Evolutionary conservation across 2,113 vertebrate genomes (phyloP).

Genomic region (Cercocebus atys): DNA sequence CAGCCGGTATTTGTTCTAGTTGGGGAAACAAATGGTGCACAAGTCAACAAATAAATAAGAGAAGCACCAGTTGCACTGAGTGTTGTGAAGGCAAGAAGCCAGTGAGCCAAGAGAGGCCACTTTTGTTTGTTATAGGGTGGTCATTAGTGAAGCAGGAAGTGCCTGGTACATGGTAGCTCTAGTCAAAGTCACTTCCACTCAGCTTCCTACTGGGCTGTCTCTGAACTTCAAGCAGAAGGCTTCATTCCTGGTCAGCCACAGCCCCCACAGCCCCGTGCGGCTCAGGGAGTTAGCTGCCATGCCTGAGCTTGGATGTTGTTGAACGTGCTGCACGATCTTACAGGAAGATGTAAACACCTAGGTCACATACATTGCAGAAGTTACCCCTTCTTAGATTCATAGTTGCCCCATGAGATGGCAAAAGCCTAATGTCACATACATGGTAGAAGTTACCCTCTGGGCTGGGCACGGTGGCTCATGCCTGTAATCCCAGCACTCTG

Average conservation of each 20-base stretch:
- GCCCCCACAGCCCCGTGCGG: background rate
- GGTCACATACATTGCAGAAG: no score
- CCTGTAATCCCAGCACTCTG: no score
- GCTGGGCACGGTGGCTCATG: no score
- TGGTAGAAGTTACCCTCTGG: background rate
- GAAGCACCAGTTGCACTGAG: rapidly evolving
- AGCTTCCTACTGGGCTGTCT: background rate
- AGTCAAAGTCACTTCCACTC: background rate
- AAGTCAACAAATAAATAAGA: background rate
- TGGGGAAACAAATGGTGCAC: background rate
- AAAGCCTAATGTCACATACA: background rate
- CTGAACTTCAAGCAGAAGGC: background rate
- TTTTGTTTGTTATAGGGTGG: background rate
- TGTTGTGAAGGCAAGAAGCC: background rate
- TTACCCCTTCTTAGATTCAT: no score
- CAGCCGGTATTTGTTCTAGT: background rate
- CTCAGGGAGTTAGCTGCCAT: background rate
- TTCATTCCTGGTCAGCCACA: background rate
- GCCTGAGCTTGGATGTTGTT: background rate
- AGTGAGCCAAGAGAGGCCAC: background rate
- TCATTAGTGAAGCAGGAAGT: background rate
- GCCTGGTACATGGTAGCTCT: background rate
- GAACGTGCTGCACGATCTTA: background rate
- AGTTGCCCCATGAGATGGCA: no score
- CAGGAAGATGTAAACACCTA: background rate